Conservation (phyloP, 1,140 invertebrate species). For the Meloidogyne hapla region DNA sequence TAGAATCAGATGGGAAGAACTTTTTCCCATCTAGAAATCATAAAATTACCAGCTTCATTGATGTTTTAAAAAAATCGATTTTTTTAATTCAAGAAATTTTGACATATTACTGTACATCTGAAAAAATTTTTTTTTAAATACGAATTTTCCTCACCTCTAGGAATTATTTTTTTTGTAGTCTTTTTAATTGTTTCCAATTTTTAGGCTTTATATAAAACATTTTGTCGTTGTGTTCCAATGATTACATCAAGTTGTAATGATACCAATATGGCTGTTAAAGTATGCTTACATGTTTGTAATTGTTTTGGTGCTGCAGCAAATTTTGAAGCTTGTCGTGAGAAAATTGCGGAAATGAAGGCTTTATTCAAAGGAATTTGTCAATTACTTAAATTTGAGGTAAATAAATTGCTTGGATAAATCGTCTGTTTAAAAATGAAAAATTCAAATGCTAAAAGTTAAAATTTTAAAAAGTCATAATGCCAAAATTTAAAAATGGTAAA, state of each 20-base stretch:
- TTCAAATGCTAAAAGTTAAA: too few relatives aligned
- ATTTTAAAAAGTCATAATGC: not conserved
- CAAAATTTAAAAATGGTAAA: not conserved
- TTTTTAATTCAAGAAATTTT: too few relatives aligned
- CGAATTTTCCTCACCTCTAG: too few relatives aligned
- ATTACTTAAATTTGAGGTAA: slow-evolving; percentile 83
- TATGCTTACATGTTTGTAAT: slow-evolving; percentile 84
- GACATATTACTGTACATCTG: too few relatives aligned
- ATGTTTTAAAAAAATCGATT: too few relatives aligned
- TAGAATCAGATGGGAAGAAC: too few relatives aligned
- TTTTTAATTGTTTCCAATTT: too few relatives aligned
- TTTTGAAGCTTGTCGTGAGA: slow-evolving; percentile 84
- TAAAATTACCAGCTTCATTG: too few relatives aligned
- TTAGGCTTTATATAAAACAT: slow-evolving; percentile 54
- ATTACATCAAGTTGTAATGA: slow-evolving; percentile 67
- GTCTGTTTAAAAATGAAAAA: not conserved
- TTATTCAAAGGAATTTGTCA: slow-evolving; percentile 84
- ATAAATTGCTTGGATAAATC: slow-evolving; percentile 12
- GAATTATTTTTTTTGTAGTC: too few relatives aligned
- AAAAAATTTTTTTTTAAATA: too few relatives aligned
- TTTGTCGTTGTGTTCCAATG: slow-evolving; percentile 60
- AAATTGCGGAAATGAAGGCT: slow-evolving; percentile 77
- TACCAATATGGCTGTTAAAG: slow-evolving; percentile 81
- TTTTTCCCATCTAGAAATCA: too few relatives aligned
- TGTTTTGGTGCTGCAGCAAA: slow-evolving; percentile 92